phyloP scores from a whole-genome alignment of 1,140 invertebrate genomes.

The Drosophila elegans region DNA sequence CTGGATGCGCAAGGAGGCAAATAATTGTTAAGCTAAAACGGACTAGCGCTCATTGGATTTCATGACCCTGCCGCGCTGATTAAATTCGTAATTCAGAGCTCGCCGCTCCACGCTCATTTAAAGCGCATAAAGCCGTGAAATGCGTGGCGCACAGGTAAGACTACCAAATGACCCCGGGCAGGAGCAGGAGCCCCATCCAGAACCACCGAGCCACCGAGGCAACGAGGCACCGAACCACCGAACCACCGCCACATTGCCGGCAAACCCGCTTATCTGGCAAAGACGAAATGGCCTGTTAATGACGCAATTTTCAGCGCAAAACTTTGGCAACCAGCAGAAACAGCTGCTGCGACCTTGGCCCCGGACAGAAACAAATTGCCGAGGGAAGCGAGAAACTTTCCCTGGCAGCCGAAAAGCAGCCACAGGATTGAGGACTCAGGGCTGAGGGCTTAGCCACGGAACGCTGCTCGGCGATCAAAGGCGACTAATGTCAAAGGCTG shows the following conservation, averaged over 20 bases:
- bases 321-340: constrained; percentile 36
- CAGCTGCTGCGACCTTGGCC: constrained; percentile 47
- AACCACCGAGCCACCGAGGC: neutral
- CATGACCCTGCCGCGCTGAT: constrained; percentile 52
- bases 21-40: constrained; percentile 52
- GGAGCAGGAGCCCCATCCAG: neutral
- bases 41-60: constrained; percentile 42
- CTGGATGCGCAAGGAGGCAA: constrained; percentile 9
- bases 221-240: neutral
- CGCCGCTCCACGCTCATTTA: constrained; percentile 60
- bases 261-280: constrained; percentile 50
- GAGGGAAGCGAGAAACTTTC: constrained; percentile 51
- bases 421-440: constrained; percentile 31
- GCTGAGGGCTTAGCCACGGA: constrained; percentile 39
- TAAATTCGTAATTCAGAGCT: constrained; percentile 67
- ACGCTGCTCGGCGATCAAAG: constrained; percentile 25
- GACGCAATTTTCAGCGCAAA: constrained; percentile 72
- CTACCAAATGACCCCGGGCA: constrained; percentile 58
- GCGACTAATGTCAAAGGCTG: constrained; percentile 49
- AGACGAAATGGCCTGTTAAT: constrained; percentile 78
- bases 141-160: constrained; percentile 56
- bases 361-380: constrained; percentile 55
- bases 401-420: constrained; percentile 3
- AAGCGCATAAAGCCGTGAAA: constrained; percentile 71
- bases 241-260: constrained; percentile 12